Base-by-base conservation (phyloP, 2,113 vertebrate genomes). In the Peromyscus californicus region DNA sequence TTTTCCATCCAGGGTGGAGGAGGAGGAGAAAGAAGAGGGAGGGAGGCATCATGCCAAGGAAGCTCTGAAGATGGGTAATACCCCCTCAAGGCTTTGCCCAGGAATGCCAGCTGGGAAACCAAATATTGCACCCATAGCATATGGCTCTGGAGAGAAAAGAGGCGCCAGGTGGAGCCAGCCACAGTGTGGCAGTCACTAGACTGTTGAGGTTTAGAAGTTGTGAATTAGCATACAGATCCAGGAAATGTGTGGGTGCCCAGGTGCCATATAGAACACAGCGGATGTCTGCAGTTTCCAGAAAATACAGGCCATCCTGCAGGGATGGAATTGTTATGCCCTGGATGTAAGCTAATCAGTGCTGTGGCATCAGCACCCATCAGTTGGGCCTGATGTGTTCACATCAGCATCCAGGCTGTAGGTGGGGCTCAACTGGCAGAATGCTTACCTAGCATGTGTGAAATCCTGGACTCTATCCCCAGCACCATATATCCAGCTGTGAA, bases 51-150 rank as follows among this genome's bases (percentile, higher is more conserved):
- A 61, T 22, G 65, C 92, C 80, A 63, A 59, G 70, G 89, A 36
- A 29, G 80, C 54, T 17, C 79, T 45, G 45, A 89, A 82, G 93
- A 69, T 11, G 15, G 61, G 29, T 70, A 48, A 0, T 51, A 33
- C 12, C 59, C 88, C 26, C 31, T n/a, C 42, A 17, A 21, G 84
- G 8, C 42, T 72, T 19, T 36, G 19, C 75, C 90, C 79, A 24
- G 87, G n/a, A 82, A 82, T 0, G 0, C 94, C 91, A 88, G 93
- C 96, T 96, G 78, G 91, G 65, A 87, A 11, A 69, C 96, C 65
- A 54, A 93, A 45, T 11, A 36, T 5, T 15, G 31, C 16, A 0
- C 9, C 67, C 57, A 10, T 7, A 79, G 78, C 91, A 87, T 48
- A 48, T 59, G 94, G 82, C 86, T 51, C 65, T 90, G 70, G 0